phyloP scores from a whole-genome alignment of 2,888 invertebrate species.

The Mesorhabditis spiculigera region DNA sequence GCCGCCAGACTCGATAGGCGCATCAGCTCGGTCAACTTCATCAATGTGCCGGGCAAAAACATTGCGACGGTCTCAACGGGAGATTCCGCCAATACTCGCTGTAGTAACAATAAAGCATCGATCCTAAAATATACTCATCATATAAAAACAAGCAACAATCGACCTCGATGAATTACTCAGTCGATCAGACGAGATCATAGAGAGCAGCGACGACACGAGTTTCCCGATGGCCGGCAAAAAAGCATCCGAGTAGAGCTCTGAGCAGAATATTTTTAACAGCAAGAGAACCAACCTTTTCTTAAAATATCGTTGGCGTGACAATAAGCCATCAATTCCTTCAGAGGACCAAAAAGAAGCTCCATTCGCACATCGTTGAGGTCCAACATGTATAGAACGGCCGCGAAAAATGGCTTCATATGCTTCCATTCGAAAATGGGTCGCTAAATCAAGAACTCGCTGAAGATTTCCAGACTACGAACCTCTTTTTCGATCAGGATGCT shows the following conservation, averaged over 20 bases:
- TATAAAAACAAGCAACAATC: background rate
- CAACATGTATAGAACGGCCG: background rate
- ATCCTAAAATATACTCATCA: background rate
- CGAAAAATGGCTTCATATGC: background rate
- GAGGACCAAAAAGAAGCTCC: background rate
- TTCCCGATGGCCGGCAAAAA: background rate
- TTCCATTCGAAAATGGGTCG: background rate
- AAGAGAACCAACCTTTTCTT: background rate
- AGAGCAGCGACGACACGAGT: background rate
- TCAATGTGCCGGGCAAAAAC: background rate
- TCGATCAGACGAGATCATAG: background rate
- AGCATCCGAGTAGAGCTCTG: background rate
- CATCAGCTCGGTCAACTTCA: background rate
- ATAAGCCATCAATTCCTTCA: background rate
- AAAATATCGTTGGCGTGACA: background rate
- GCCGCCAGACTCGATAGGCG: background rate
- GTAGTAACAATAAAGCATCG: background rate
- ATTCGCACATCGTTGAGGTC: background rate
- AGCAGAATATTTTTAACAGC: background rate
- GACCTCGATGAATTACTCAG: background rate
- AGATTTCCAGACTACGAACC: background rate
- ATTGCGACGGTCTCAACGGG: background rate
- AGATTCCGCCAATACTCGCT: background rate
- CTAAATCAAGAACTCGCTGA: background rate
- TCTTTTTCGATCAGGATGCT: background rate